These are phyloP conservation scores for Lithobates pipiens DNA, from an alignment of 2,797 vertebrate genomes.

Conservation along the genomic window DNA sequence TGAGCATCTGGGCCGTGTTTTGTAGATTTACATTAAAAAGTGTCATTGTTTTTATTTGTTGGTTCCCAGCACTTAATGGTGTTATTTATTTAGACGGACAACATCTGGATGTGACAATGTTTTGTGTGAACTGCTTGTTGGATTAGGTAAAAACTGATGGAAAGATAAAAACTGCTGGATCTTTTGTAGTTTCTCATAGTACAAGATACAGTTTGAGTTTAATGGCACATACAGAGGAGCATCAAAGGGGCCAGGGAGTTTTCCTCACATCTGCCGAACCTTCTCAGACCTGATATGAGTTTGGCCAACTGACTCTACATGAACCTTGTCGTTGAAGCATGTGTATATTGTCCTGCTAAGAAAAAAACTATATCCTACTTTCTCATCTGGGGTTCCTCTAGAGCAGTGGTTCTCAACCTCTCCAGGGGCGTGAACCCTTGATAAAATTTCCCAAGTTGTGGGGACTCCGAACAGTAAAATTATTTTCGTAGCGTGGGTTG, in stretches of 20 bases:
- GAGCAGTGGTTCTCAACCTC: no score
- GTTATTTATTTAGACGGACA: slow-evolving; percentile 65
- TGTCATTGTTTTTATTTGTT: slow-evolving; percentile 60
- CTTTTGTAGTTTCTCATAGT: slow-evolving; percentile 19
- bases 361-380: no score
- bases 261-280: not conserved
- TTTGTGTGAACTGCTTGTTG: slow-evolving; percentile 47
- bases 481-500: no score
- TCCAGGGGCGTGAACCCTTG: no score
- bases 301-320: no score
- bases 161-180: slow-evolving; percentile 25
- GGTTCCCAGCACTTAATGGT: slow-evolving; percentile 65
- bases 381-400: no score
- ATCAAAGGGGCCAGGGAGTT: no score
- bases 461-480: no score
- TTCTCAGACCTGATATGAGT: not conserved
- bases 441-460: no score
- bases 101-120: slow-evolving; percentile 60
- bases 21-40: slow-evolving; percentile 64
- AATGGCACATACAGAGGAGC: not conserved
- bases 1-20: slow-evolving; percentile 62
- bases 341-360: no score
- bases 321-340: no score
- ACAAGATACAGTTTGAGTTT: not conserved
- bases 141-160: slow-evolving; percentile 1